A percentile compares a stretch with the other conserved stretches of the same genome.
Evolutionary conservation across 1,140 invertebrate species (phyloP).

Genomic region (Drosophila orena): DNA sequence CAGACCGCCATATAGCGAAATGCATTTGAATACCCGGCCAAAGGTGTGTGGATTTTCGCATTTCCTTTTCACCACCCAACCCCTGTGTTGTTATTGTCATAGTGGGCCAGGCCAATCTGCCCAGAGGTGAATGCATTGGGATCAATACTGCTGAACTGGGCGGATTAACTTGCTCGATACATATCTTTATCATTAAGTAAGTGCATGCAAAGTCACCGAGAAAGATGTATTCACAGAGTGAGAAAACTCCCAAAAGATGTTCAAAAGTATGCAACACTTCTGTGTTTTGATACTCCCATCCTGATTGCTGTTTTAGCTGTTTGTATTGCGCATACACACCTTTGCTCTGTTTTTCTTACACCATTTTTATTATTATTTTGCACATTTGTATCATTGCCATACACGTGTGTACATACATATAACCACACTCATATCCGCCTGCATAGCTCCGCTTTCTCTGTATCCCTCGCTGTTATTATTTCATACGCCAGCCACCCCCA

Average conservation of each 20-base stretch:
- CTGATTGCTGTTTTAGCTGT: neutral
- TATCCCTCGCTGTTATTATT: conserved; percentile 12
- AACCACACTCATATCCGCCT: neutral
- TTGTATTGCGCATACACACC: neutral
- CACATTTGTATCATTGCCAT: neutral
- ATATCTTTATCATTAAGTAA: neutral
- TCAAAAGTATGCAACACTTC: neutral
- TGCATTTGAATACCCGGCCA: conserved; percentile 29
- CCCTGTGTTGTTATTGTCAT: conserved; percentile 24
- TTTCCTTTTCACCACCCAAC: conserved; percentile 18
- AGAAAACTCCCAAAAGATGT: neutral
- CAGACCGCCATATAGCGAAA: conserved; percentile 11
- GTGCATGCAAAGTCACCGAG: neutral
- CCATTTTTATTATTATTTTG: conserved; percentile 22
- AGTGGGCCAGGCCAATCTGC: neutral
- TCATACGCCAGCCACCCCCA: neutral
- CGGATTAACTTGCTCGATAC: neutral
- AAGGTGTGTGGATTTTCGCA: conserved; percentile 32
- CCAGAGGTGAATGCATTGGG: neutral
- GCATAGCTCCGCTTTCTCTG: neutral
- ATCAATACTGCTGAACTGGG: neutral
- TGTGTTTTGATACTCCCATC: neutral
- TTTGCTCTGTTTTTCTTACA: neutral
- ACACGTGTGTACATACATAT: neutral
- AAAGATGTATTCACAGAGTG: neutral